Base-by-base conservation (phyloP, 2,797 vertebrate species). In the Diplodus puntazzo region DNA sequence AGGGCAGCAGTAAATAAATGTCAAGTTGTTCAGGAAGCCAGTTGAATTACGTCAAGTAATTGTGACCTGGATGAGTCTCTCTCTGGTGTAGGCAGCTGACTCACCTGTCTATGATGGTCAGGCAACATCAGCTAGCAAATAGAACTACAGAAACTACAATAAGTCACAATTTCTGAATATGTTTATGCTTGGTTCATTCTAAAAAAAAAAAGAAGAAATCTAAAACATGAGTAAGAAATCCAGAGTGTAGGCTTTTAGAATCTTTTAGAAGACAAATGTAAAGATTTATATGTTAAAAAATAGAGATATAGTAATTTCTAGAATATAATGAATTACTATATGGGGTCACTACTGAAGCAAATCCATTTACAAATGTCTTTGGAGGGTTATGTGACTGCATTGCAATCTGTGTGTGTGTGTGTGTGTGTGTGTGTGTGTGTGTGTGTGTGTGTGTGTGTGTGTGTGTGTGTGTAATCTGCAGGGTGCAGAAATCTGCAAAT, bases 1-100 rank as follows among this genome's bases (percentile, higher is more conserved):
- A n/a, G 58, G 58, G 63, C 74, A 69, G 30, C 55, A 27, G 18
- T 55, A 14, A 57, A 68, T 52, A 7, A 66, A 66, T 55, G 69
- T 73, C 74, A 69, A 4, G 49, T 18, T 54, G 18, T 52, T 39
- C 9, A 11, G 48, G 45, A 50, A 67, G 25, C 8, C 7, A 17
- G 20, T 2, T 25, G 39, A 42, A 58, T 80, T 49, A 83, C 54
- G 57, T 79, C 71, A 79, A 16, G 39, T 8, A 1, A 17, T 2
- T 7, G 39, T 14, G 27, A 12, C 20, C 48, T 59, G 64, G 25
- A 77, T 77, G 18, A 39, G 8, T 16, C 63, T 13, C 5, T 53
- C 13, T 67, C 8, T n/a, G 25, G 4, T 27, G 23, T 23, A 25
- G 5, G 42, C n/a, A 10, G 46, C 4, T 53, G 59, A 65, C 27